These are phyloP conservation scores for Manacus vitellinus DNA, from an alignment of 2,113 vertebrate species.

Conservation along the genomic window DNA sequence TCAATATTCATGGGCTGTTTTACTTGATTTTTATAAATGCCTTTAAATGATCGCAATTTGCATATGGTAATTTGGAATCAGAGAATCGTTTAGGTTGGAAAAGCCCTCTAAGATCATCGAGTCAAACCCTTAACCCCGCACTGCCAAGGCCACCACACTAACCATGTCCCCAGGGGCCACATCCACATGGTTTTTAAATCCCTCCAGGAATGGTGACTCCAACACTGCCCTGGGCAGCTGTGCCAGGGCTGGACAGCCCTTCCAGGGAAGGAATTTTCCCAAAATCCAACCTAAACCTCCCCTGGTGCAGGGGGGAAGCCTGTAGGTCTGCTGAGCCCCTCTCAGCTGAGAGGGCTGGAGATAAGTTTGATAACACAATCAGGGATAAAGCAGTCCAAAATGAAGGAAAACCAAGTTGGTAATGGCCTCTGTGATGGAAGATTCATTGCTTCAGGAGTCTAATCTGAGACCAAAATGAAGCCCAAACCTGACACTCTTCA, in stretches of 20 bases:
- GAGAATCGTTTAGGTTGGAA: neutral
- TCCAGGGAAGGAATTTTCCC: neutral
- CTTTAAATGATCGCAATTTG: conserved; percentile 58
- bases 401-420: neutral
- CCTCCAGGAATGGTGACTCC: neutral
- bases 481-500: neutral
- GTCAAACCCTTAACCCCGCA: neutral
- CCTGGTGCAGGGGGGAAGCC: neutral
- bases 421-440: neutral
- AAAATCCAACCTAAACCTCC: neutral
- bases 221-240: neutral
- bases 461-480: conserved; percentile 21
- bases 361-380: neutral
- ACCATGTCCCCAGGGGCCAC: neutral
- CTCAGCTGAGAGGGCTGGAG: neutral
- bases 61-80: conserved; percentile 39
- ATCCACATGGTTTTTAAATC: neutral
- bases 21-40: conserved; percentile 48
- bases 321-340: neutral
- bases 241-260: neutral
- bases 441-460: conserved; percentile 25
- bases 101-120: neutral
- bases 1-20: conserved; percentile 48
- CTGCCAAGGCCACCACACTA: neutral
- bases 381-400: neutral